Evolutionary conservation across 37 sponge, comb jelly and placozoan genomes (phyloP).

Genomic region (Aplysina aerophoba): DNA sequence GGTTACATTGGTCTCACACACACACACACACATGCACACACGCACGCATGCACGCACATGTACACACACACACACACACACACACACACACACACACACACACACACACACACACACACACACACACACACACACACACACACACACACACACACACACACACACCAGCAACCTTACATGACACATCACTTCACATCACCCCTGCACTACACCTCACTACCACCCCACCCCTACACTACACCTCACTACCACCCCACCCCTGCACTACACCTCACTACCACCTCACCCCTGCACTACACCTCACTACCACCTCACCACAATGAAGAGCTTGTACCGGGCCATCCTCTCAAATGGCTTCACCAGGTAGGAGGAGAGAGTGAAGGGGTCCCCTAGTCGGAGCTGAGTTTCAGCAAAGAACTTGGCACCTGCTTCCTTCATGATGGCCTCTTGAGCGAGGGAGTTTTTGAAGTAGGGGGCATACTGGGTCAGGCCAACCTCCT

Average conservation of each 20-base stretch:
- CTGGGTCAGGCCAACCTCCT: conserved; percentile 39
- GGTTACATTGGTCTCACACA: neutral
- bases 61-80: too few species aligned
- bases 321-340: conserved; percentile 74
- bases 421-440: conserved; percentile 62
- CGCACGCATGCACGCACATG: too few species aligned
- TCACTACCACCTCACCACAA: conserved; percentile 50
- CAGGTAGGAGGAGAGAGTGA: conserved; percentile 55
- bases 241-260: neutral
- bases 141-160: too few species aligned
- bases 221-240: neutral
- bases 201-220: too few species aligned
- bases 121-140: too few species aligned
- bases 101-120: too few species aligned
- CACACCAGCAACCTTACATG: too few species aligned
- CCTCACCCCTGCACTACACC: neutral
- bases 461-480: conserved; percentile 88
- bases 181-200: too few species aligned
- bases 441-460: conserved; percentile 69
- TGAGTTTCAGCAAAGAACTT: conserved; percentile 75
- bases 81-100: too few species aligned
- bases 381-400: conserved; percentile 45
- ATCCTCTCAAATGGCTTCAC: conserved; percentile 83
- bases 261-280: neutral
- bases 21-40: too few species aligned